Evolutionary conservation across 2,797 vertebrate species (phyloP).

Genomic region (Eleutherodactylus coqui): DNA sequence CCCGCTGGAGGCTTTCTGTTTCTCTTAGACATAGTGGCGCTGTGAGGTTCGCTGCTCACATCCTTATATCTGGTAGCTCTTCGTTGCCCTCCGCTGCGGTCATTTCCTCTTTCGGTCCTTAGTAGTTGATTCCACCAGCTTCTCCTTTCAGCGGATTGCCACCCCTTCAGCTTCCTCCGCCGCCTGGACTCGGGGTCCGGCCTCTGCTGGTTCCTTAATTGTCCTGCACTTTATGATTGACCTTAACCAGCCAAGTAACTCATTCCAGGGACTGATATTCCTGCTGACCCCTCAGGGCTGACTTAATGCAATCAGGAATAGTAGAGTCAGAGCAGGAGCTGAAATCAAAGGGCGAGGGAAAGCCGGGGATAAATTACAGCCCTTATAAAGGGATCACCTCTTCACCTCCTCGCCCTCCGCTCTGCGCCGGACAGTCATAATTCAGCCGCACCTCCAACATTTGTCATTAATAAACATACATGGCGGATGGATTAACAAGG

Average conservation of each 20-base stretch:
- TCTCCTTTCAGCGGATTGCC: neutral
- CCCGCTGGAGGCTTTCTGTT: too few species aligned
- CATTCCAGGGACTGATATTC: conserved; percentile 90
- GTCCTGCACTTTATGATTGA: conserved; percentile 70
- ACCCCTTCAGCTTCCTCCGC: conserved; percentile 5
- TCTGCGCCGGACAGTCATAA: conserved; percentile 75
- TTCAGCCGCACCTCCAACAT: conserved; percentile 71
- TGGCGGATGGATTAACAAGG: conserved; percentile 72
- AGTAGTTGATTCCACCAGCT: neutral
- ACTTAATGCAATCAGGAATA: conserved; percentile 84
- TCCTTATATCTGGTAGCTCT: too few species aligned
- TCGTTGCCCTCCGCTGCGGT: neutral
- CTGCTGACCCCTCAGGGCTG: conserved; percentile 80
- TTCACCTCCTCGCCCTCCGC: conserved; percentile 74
- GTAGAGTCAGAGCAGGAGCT: conserved; percentile 75
- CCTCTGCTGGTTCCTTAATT: conserved; percentile 30
- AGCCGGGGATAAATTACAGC: conserved; percentile 77
- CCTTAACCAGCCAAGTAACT: conserved; percentile 88
- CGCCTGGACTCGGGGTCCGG: neutral
- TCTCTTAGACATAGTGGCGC: too few species aligned
- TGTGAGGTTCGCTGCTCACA: too few species aligned
- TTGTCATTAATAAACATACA: conserved; percentile 75
- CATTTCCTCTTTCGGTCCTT: neutral
- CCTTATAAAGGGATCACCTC: conserved; percentile 77
- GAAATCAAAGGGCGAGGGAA: conserved; percentile 76